Evolutionary conservation across 2,888 invertebrate genomes (phyloP).

Genomic region (Tetragonula carbonaria): DNA sequence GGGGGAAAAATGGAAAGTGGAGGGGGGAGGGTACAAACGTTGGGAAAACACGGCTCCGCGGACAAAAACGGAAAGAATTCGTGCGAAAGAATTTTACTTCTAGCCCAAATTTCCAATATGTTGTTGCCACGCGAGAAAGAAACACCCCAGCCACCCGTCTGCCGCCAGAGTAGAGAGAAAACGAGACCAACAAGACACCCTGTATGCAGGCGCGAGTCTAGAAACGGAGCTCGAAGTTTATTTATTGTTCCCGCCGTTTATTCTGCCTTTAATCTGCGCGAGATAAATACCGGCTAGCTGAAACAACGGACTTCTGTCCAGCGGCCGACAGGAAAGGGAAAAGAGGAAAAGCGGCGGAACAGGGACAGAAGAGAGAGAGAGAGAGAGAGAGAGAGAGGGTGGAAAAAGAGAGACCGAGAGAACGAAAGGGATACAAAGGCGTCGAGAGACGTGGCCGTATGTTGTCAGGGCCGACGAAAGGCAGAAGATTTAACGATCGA

Average conservation of each 20-base stretch:
- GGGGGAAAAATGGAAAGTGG: too few species aligned
- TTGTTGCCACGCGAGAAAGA: background rate
- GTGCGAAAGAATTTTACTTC: background rate
- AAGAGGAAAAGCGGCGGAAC: background rate
- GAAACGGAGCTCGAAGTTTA: slow-evolving; percentile 56
- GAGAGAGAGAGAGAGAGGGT: background rate
- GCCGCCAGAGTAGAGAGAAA: too few species aligned
- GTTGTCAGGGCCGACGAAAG: slow-evolving; percentile 22
- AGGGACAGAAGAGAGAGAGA: background rate
- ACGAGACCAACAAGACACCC: background rate
- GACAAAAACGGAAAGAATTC: background rate
- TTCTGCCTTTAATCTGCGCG: slow-evolving; percentile 66
- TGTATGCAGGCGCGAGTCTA: background rate
- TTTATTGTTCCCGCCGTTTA: slow-evolving; percentile 63
- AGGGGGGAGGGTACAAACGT: too few species aligned
- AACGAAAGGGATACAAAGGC: slow-evolving; percentile 19
- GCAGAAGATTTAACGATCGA: slow-evolving; percentile 24
- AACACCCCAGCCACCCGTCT: too few species aligned
- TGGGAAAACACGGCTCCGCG: background rate
- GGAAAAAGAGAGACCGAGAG: background rate
- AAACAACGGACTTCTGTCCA: slow-evolving; percentile 53
- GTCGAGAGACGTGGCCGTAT: slow-evolving; percentile 13
- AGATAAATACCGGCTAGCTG: slow-evolving; percentile 64
- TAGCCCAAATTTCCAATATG: background rate
- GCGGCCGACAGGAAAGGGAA: slow-evolving; percentile 40